Conservation (phyloP, 2,888 invertebrate genomes). For the Branchinecta sandiegonensis region DNA sequence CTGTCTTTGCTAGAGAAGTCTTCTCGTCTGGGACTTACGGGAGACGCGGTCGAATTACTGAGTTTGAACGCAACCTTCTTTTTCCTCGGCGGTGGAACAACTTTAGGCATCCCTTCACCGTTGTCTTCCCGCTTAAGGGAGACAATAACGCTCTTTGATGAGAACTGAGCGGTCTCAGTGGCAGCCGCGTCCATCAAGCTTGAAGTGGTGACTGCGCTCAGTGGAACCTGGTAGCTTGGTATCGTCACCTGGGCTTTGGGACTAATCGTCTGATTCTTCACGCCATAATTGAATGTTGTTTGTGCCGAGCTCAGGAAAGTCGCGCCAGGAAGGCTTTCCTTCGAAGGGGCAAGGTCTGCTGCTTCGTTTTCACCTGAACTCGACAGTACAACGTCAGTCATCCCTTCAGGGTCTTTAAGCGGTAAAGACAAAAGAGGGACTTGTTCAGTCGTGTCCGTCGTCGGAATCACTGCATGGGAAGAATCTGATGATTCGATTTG, state of each 20-base stretch:
- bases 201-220: background rate
- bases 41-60: background rate
- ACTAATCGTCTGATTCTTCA: background rate
- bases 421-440: background rate
- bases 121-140: background rate
- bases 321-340: background rate
- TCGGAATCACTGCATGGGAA: background rate
- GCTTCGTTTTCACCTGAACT: background rate
- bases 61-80: constrained; percentile 8
- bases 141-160: background rate
- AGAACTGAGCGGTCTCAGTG: background rate
- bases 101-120: background rate
- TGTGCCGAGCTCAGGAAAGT: background rate
- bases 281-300: background rate
- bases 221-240: background rate
- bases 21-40: background rate
- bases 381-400: too few relatives aligned
- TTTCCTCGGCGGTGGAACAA: constrained; percentile 4
- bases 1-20: background rate
- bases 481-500: background rate
- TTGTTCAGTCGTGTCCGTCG: too few relatives aligned
- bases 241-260: too few relatives aligned
- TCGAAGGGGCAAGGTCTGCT: background rate
- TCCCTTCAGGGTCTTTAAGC: background rate
- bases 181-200: background rate